Evolutionary conservation across 1,140 invertebrate genomes (phyloP).

Genomic region (Dendroctonus ponderosae): DNA sequence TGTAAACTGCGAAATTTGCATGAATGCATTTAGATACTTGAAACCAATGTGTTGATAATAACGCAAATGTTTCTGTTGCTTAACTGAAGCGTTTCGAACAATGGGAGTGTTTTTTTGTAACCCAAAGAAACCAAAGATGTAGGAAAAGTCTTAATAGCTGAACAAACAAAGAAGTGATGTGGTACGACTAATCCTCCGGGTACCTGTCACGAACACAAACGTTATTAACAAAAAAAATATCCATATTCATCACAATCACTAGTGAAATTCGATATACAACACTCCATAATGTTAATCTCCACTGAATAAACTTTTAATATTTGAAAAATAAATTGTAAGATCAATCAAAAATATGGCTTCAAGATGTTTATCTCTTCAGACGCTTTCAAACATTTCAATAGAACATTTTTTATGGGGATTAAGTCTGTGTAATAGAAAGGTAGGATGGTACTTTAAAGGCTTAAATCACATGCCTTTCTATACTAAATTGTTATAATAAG

Average conservation of each 20-base stretch:
- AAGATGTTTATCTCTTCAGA: conserved; percentile 27
- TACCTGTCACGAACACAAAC: conserved; percentile 18
- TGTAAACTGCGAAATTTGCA: too few relatives aligned
- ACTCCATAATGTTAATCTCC: conserved; percentile 29
- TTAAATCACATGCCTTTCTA: conserved; percentile 27
- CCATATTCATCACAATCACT: conserved; percentile 18
- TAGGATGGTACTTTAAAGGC: conserved; percentile 27
- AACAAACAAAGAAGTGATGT: conserved; percentile 10
- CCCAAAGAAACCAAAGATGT: not conserved
- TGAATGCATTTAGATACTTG: too few relatives aligned
- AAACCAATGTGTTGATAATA: too few relatives aligned
- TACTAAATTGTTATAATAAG: conserved; percentile 32
- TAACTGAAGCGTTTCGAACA: too few relatives aligned
- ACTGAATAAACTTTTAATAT: conserved; percentile 30
- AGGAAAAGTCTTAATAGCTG: not conserved
- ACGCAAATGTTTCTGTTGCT: too few relatives aligned
- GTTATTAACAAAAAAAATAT: conserved; percentile 16
- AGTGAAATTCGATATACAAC: conserved; percentile 29
- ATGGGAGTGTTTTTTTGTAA: too few relatives aligned
- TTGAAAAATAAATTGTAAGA: conserved; percentile 30
- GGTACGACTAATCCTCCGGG: conserved; percentile 19
- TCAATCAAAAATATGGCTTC: conserved; percentile 31
- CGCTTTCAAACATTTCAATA: conserved; percentile 30
- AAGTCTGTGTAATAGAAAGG: conserved; percentile 15
- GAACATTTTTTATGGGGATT: conserved; percentile 30